These are phyloP conservation scores for Isichthys henryi DNA, from an alignment of 2,113 vertebrate species.

Conservation along the genomic window DNA sequence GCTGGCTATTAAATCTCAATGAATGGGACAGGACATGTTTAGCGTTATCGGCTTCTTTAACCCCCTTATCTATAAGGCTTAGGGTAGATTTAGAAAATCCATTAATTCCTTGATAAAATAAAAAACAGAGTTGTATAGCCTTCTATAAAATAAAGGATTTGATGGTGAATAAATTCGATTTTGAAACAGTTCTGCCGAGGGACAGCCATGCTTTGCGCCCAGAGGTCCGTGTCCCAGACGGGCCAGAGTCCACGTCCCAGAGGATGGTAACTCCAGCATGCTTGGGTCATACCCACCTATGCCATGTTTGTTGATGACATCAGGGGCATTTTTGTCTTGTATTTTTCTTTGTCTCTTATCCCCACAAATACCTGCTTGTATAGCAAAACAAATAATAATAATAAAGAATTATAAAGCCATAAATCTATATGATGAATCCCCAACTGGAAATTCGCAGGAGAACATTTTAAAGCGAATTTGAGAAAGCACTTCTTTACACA, in stretches of 20 bases:
- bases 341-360: not conserved
- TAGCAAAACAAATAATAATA: not conserved
- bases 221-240: slow-evolving; percentile 34
- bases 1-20: slow-evolving; percentile 63
- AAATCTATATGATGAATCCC: not conserved
- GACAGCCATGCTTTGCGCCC: slow-evolving; percentile 56
- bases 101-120: slow-evolving; percentile 89
- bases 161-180: slow-evolving; percentile 74
- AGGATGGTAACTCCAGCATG: not conserved
- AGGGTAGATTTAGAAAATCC: slow-evolving; percentile 82
- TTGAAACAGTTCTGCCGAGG: slow-evolving; percentile 56
- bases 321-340: not conserved
- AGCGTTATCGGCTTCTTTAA: slow-evolving; percentile 77
- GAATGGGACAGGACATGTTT: slow-evolving; percentile 67
- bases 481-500: too few relatives aligned
- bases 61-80: slow-evolving; percentile 71
- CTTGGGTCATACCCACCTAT: not conserved
- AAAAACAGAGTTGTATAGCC: slow-evolving; percentile 64
- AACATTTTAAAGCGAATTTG: too few relatives aligned
- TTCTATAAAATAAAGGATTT: slow-evolving; percentile 78
- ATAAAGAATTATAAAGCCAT: not conserved
- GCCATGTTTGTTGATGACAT: not conserved
- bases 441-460: not conserved
- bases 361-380: not conserved
- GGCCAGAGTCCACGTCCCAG: slow-evolving; percentile 12